Evolutionary conservation across 2,888 invertebrate species (phyloP), one percentile per base, ranked within the genome.

Genomic region (Cordilura impudica): DNA sequence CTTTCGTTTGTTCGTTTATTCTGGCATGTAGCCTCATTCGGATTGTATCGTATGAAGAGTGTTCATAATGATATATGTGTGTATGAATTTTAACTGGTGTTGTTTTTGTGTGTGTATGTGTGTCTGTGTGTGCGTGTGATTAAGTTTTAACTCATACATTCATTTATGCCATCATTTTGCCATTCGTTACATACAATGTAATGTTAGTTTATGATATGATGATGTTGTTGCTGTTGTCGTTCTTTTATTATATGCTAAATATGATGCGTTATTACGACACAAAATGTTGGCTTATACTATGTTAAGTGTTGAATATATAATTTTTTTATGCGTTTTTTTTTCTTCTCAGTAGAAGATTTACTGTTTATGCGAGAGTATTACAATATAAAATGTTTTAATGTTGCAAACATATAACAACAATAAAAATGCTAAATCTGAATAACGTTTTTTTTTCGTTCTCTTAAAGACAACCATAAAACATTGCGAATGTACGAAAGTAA

Each of bases 251-350:
- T 53, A 72, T 70, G 53, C 69, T 70, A 53, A 65, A 69, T 65
- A 70, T 69, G 43, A 73, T 70, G 65, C 65, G 58, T 70, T 73
- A 74, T 78, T 63, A 65, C 58, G 69, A 65, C 29, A 21, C 73
- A 67, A 73, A 73, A 58, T 73, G 69, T 73, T 69, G 49, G 63
- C 73, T 73, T 65, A 78, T 78, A 14, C 60, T 58, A 66, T 74
- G 65, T 69, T 69, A 73, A 73, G 67, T 74, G 78, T 70, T 74
- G 70, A 74, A 74, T 78, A 66, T 66, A 54, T 61, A 60, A 66
- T 70, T 70, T 63, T 53, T 69, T 19, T 45, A 16, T 26, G 3
- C 26, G 26, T 26, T 29, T 56, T 19, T 69, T 53, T 45, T 26
- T 49, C 51, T 56, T 16, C 16, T 56, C 54, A 58, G 58, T 58